phyloP scores from a whole-genome alignment of 2,888 invertebrate species.

The Strigamia crassipes region DNA sequence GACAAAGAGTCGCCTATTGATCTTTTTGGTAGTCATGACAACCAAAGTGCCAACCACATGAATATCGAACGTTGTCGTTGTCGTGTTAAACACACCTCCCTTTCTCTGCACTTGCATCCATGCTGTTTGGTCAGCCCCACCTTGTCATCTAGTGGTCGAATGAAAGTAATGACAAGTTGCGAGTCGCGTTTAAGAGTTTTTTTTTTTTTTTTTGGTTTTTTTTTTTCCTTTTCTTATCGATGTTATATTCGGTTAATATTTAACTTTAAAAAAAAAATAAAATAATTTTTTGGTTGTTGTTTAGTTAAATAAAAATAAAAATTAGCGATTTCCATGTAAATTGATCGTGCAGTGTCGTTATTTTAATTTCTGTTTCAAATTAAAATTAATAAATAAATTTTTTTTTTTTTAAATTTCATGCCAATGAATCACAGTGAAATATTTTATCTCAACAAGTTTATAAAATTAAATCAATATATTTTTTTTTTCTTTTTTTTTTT shows the following conservation, averaged over 20 bases:
- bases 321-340: neutral
- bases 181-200: neutral
- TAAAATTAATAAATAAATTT: neutral
- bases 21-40: constrained; percentile 30
- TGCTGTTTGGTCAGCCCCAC: constrained; percentile 8
- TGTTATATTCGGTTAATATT: neutral
- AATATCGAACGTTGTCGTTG: constrained; percentile 30
- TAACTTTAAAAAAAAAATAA: no score
- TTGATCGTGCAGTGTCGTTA: neutral
- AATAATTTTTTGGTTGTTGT: neutral
- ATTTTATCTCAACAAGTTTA: no score
- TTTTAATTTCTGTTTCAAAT: neutral
- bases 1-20: constrained; percentile 20
- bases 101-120: constrained; percentile 12
- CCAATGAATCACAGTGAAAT: neutral
- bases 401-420: neutral
- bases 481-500: neutral
- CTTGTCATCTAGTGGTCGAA: constrained; percentile 21
- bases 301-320: neutral
- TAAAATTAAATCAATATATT: neutral
- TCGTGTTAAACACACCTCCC: constrained; percentile 30
- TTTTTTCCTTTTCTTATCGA: neutral
- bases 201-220: neutral
- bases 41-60: constrained; percentile 5
- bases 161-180: constrained; percentile 10